Conservation (phyloP, 2,888 invertebrate species). For the Esperia sulphurella region DNA sequence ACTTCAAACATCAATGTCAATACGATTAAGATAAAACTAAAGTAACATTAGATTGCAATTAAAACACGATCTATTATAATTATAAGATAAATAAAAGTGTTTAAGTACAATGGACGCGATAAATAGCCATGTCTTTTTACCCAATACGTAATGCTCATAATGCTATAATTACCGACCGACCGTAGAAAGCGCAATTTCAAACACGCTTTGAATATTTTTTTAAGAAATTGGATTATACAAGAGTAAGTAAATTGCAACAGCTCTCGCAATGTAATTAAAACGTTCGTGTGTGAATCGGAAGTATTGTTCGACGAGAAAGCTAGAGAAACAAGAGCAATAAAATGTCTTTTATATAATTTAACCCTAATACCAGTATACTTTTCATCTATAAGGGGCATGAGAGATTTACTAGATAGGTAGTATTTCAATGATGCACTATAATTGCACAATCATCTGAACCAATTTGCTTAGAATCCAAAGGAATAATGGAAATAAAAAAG, state of each 20-base stretch:
- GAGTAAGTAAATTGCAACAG: constrained; percentile 10
- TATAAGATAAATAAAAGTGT: background rate
- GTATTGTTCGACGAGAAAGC: constrained; percentile 46
- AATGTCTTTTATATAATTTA: constrained; percentile 9
- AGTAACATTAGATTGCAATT: too few species aligned
- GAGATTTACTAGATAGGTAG: background rate
- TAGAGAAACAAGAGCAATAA: constrained; percentile 21
- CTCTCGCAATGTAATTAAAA: constrained; percentile 31
- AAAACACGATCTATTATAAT: too few species aligned
- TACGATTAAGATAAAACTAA: too few species aligned
- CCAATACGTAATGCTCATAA: background rate
- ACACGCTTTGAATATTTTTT: constrained; percentile 15
- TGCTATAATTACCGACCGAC: constrained; percentile 3
- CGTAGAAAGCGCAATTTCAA: constrained; percentile 34
- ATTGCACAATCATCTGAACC: too few species aligned
- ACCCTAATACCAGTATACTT: background rate
- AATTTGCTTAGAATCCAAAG: too few species aligned
- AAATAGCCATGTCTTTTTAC: background rate
- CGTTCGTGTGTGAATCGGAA: constrained; percentile 39
- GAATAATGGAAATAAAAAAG: too few species aligned
- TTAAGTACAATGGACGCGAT: background rate
- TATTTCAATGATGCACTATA: background rate
- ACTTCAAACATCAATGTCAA: too few species aligned
- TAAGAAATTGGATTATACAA: constrained; percentile 21
- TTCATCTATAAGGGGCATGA: background rate